These are phyloP conservation scores for Drosophila kepulauana DNA, from an alignment of 1,140 invertebrate genomes.

Conservation along the genomic window DNA sequence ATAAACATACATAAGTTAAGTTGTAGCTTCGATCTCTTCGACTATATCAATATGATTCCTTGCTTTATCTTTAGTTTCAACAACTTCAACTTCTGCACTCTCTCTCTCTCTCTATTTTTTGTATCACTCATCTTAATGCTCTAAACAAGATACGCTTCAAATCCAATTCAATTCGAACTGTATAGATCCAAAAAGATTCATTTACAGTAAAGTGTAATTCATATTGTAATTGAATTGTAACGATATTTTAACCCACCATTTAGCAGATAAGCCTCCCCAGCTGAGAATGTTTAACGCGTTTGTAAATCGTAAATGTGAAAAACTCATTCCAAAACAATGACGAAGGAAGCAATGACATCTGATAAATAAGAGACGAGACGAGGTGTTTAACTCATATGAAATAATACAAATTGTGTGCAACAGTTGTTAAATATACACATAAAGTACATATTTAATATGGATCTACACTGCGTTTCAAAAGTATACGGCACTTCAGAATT, in stretches of 20 bases:
- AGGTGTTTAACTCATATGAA: constrained; percentile 27
- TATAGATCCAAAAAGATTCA: constrained; percentile 1
- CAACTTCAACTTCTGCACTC: neutral
- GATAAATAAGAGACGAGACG: constrained; percentile 9
- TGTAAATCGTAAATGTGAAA: constrained; percentile 10
- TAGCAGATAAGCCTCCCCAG: constrained; percentile 58
- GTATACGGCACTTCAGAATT: too few relatives aligned
- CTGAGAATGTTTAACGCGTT: constrained; percentile 28
- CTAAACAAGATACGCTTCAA: constrained; percentile 14
- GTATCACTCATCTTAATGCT: neutral
- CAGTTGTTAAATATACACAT: constrained; percentile 24
- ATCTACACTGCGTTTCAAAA: constrained; percentile 4
- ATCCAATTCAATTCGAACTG: constrained; percentile 6
- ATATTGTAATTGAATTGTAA: constrained; percentile 35
- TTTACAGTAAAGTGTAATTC: constrained; percentile 9
- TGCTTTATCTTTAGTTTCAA: neutral
- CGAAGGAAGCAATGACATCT: constrained; percentile 5
- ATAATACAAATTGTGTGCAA: constrained; percentile 19
- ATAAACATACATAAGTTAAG: constrained; percentile 3
- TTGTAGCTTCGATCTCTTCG: constrained; percentile 16
- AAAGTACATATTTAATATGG: constrained; percentile 13
- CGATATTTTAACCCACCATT: constrained; percentile 72
- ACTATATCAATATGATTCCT: constrained; percentile 17
- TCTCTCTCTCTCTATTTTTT: constrained; percentile 4
- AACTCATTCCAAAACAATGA: constrained; percentile 3